Base-by-base conservation (phyloP, 2,797 vertebrate species). In the Cephalopachus bancanus region DNA sequence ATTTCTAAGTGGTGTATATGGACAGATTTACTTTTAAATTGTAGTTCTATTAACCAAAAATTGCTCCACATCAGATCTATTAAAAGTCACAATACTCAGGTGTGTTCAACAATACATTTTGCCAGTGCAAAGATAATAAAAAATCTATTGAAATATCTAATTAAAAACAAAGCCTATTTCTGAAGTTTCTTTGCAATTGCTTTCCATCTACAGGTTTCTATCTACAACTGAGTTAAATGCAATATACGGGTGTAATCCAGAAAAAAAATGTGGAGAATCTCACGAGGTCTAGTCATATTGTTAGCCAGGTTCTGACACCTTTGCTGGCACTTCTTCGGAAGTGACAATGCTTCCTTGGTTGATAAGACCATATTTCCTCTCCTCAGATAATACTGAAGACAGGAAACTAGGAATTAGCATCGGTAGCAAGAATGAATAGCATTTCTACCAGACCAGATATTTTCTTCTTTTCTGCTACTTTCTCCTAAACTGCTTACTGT, bases 51-150 rank as follows among this genome's bases (percentile, higher is more conserved):
- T 0, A 16, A 44, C 30, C 51, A 2, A 28, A 76, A 92, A n/a
- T 89, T 22, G 19, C 10, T 1, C 59, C 33, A 92, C 7, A 33
- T 74, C 93, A 72, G 2, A 28, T 89, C 2, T 75, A 62, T 64
- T 85, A 79, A 81, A 74, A 20, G 5, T 12, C 17, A 85, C 9
- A 83, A 49, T 88, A 85, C 16, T 19, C 60, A 75, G 81, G 33
- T 84, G 5, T 55, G 6, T 83, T 94, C 55, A 96, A 37, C n/a
- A 89, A 7, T 91, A 60, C 93, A 83, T 95, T 91, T 75, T 83
- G 37, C 17, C 51, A 30, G 60, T 87, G 33, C 51, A 93, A 64
- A 79, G 16, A 92, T 60, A 85, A n/a, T 51, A 19, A 86, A 20
- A 95, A 84, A 85, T 83, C 20, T 7, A 79, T 11, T 91, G 57